Evolutionary conservation across 2,888 invertebrate genomes (phyloP), one percentile per base, ranked within the genome.

Genomic region (Lamellibrachia columna): DNA sequence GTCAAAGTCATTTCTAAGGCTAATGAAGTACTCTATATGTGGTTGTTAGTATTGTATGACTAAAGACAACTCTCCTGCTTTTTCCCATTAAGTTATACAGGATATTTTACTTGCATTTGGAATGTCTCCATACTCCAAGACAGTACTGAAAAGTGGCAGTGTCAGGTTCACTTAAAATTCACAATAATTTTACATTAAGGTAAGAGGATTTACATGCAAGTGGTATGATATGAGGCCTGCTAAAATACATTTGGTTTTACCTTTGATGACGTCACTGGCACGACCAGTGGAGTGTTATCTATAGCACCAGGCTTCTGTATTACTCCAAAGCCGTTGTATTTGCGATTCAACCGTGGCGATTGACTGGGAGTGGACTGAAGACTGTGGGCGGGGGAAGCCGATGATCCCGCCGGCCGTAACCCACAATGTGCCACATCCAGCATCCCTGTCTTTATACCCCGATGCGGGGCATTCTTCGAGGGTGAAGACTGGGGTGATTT

Each of bases 281-380:
- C 97, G 7, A 98, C 97, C 93, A 98, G 97, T 92, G 97, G 97
- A 93, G 97, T 97, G 97, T 98, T 98, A 96, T 98, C 98, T 92
- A 98, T 98, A 91, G 98, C 97, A 0, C 98, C 98, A 0, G 98
- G 98, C 94, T 96, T 94, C 92, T 94, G 94, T 40, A 75, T 75
- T 6, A 75, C 22, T n/a, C 75, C 75, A 2, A 75, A 6, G 75
- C n/a, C 75, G 22, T 75, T 75, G 75, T 75, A 75, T 15, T 75
- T 75, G 75, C 92, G 92, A 40, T 60, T 9, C 6, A 75, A 52
- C 52, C 55, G 93, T 90, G 92, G 93, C 9, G 92, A 93, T 7
- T 91, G 92, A 91, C 92, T 92, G 55, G 93, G 92, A 91, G 92
- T 93, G 53, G 91, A 91, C 52, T 91, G 92, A 11, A 91, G 58